Percentiles rank a stretch among this genome's conserved stretches.
Conservation (phyloP, 2,113 vertebrate genomes). For the Indicator indicator region DNA sequence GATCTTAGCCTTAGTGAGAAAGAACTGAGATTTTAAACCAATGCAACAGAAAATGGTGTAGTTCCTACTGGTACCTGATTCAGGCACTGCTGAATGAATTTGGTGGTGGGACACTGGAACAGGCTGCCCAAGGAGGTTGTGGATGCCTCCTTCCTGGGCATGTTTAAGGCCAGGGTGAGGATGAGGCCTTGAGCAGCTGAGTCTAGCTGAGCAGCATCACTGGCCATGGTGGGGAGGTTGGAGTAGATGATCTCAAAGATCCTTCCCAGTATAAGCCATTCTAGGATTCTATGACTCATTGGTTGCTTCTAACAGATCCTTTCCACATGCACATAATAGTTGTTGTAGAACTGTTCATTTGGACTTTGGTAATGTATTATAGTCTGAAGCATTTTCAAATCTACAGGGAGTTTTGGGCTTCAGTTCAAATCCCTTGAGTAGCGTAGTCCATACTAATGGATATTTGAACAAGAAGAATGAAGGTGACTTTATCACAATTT, state of each 20-base stretch:
- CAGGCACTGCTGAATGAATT: not conserved
- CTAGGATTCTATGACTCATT: too few relatives aligned
- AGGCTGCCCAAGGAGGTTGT: too few relatives aligned
- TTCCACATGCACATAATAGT: not conserved
- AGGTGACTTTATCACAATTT: not conserved
- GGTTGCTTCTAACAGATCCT: not conserved
- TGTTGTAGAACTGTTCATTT: not conserved
- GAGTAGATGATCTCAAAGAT: too few relatives aligned
- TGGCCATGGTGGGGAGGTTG: too few relatives aligned
- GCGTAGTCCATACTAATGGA: not conserved
- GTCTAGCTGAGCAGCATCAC: too few relatives aligned
- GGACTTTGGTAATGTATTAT: not conserved
- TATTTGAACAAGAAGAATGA: not conserved
- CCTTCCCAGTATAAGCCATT: too few relatives aligned
- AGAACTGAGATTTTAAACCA: not conserved
- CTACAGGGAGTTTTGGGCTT: not conserved
- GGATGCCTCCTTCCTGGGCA: too few relatives aligned
- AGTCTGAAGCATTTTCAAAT: not conserved
- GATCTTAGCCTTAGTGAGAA: conserved; percentile 12
- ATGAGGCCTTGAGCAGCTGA: too few relatives aligned
- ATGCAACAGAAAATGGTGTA: not conserved
- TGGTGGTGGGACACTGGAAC: too few relatives aligned
- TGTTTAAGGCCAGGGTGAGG: too few relatives aligned
- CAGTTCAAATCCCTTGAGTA: not conserved
- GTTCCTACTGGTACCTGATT: not conserved